Percentiles rank a stretch among this genome's conserved stretches.
Evolutionary conservation across 2,888 invertebrate species (phyloP).

Genomic region (Andrena minutula): DNA sequence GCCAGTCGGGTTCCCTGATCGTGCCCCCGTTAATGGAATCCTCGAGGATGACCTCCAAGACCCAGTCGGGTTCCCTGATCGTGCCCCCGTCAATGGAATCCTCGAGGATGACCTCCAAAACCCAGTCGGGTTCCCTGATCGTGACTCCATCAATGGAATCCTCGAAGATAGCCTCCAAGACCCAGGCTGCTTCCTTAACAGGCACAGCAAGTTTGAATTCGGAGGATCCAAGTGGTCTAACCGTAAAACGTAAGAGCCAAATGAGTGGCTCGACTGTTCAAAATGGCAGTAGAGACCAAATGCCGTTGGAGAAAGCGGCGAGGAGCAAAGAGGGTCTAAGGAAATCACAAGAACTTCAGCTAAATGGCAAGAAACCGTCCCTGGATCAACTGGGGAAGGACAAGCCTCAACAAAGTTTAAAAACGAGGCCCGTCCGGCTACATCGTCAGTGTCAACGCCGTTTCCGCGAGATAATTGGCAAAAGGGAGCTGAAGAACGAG

Average conservation of each 20-base stretch:
- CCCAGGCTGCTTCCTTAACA: neutral
- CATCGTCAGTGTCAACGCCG: conserved; percentile 54
- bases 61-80: too few relatives aligned
- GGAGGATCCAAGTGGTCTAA: neutral
- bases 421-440: neutral
- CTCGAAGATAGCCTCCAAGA: neutral
- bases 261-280: neutral
- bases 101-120: neutral
- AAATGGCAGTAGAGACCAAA: neutral
- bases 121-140: neutral
- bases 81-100: neutral
- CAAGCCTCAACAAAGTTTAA: neutral
- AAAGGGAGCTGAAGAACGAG: conserved; percentile 86
- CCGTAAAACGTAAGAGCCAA: neutral
- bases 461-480: conserved; percentile 85
- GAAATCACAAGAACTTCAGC: neutral
- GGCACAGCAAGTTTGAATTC: neutral
- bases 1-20: neutral
- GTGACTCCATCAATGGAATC: neutral
- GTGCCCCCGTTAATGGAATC: neutral
- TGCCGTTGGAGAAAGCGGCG: neutral
- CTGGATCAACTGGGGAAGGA: conserved; percentile 3
- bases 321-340: conserved; percentile 17
- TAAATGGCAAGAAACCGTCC: neutral
- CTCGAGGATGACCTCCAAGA: neutral